These are phyloP conservation scores for Scaptomyza hsui DNA, from an alignment of 1,140 invertebrate species.

Conservation along the genomic window DNA sequence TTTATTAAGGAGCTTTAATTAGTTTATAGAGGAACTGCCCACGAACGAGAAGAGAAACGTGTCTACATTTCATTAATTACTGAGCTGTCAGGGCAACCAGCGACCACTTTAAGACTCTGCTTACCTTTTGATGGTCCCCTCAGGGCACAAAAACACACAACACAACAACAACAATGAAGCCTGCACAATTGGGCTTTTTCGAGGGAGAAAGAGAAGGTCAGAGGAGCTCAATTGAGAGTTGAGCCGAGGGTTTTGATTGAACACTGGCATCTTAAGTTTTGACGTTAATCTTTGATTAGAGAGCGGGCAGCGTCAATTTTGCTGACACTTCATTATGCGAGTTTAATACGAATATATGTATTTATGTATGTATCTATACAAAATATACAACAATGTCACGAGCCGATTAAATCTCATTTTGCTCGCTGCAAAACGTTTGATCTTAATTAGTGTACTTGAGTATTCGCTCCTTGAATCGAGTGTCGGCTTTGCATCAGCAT, in stretches of 20 bases:
- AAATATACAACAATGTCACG: constrained; percentile 47
- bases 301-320: constrained; percentile 45
- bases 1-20: constrained; percentile 78
- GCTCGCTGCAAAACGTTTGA: constrained; percentile 66
- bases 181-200: neutral
- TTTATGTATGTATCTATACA: constrained; percentile 1
- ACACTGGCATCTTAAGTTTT: constrained; percentile 75
- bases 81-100: constrained; percentile 43
- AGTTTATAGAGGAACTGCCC: constrained; percentile 53
- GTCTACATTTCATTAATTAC: constrained; percentile 79
- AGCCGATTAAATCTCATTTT: constrained; percentile 70
- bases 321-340: constrained; percentile 81
- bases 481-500: constrained; percentile 71
- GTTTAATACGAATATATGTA: constrained; percentile 68
- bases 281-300: constrained; percentile 77
- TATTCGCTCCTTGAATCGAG: constrained; percentile 56
- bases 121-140: constrained; percentile 73
- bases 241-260: constrained; percentile 66
- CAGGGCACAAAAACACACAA: constrained; percentile 46
- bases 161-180: constrained; percentile 51
- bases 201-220: neutral
- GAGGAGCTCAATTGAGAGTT: constrained; percentile 11
- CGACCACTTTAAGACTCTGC: constrained; percentile 55
- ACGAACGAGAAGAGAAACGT: constrained; percentile 23
- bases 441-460: constrained; percentile 81